Base-by-base conservation (phyloP, 64 coral and sea anemone species). In the Montipora efflorescens region DNA sequence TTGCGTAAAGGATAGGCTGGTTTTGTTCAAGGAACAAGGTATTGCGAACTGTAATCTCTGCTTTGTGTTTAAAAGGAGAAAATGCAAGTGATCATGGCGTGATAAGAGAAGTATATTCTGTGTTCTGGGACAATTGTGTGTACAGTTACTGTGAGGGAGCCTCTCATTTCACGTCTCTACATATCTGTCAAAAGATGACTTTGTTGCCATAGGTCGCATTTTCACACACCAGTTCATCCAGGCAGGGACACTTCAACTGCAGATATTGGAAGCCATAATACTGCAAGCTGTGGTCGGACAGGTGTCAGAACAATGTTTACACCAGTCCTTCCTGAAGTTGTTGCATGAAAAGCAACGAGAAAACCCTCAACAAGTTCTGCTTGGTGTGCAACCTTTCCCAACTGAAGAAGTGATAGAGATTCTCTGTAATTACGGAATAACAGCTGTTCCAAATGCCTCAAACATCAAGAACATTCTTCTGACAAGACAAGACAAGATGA, bases 181-280 rank as follows among this genome's bases (percentile, higher is more conserved):
- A 3, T 16, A 79, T 44, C 46, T 59, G 70, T 79, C 77, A 47
- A 1, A 79, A 13, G 77, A 79, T 16, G 90, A 91, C 79, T 91
- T 80, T 81, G 13, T 47, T 7, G 49, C 12, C 15, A 70, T 71
- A 14, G 90, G 90, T 7, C 59, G 90, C 25, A 82, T 91, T 49
- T 51, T 91, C 12, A 91, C 90, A 69, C 90, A 91, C 62, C 90
- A 91, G 62, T 81, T 80, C 78, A 46, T 91, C 16, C 75, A 91
- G 66, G 67, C 76, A 57, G 88, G 90, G 28, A 92, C 78, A n/a
- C 86, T 93, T 87, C 83, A 82, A 67, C 28, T 87, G 55, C 74
- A 77, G 73, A 48, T 93, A 71, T 23, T 75, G 14, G 82, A 87
- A 48, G 91, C 82, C 13, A 76, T 74, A 20, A 87, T 93, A 49